Conservation (phyloP, 2,113 vertebrate species). For the Martes martes region DNA sequence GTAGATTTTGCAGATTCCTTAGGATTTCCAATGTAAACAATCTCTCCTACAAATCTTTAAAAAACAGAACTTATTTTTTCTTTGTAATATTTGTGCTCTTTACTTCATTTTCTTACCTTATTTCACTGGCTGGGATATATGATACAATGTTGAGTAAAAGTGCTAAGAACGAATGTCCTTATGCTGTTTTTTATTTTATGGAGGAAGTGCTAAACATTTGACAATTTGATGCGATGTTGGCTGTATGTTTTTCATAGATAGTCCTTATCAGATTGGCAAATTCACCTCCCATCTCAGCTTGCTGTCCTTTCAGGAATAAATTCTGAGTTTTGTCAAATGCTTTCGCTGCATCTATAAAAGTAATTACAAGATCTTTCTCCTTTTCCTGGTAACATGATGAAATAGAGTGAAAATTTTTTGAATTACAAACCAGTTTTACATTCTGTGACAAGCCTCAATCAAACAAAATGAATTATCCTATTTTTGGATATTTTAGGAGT, state of each 20-base stretch:
- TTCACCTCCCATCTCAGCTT: neutral
- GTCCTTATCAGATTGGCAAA: neutral
- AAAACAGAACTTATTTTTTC: neutral
- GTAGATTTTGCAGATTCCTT: neutral
- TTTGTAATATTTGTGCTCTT: neutral
- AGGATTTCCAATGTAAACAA: neutral
- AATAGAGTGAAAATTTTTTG: neutral
- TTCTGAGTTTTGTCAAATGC: neutral
- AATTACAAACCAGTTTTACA: neutral
- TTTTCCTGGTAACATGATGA: neutral
- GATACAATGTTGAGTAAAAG: neutral
- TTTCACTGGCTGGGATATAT: neutral
- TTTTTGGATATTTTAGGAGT: neutral
- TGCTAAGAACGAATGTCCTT: neutral
- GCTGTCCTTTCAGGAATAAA: neutral
- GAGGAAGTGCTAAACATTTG: neutral
- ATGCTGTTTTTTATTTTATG: neutral
- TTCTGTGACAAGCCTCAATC: neutral
- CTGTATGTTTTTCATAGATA: neutral
- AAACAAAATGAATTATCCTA: neutral
- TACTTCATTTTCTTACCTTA: neutral
- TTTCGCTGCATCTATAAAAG: neutral
- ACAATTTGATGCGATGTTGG: neutral
- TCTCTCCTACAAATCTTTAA: neutral
- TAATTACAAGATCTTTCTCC: neutral